Evolutionary conservation across 2,113 vertebrate species (phyloP).

Genomic region (Rallus limicola): DNA sequence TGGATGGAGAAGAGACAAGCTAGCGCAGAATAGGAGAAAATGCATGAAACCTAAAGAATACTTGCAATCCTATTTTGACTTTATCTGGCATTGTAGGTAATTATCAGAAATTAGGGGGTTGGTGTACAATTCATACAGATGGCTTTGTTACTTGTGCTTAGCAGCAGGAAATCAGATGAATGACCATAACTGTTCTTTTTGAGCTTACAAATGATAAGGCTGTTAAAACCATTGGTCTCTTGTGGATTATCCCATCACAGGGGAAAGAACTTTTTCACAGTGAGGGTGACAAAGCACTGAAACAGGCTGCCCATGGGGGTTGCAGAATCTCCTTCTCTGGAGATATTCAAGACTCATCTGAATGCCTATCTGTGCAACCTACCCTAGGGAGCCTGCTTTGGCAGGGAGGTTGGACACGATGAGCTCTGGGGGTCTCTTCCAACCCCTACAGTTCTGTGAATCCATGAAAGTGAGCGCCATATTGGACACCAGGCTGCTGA

Average conservation of each 20-base stretch:
- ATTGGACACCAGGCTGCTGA: accelerated
- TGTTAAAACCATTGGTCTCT: background rate
- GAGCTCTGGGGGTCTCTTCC: too few relatives aligned
- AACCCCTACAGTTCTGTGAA: too few relatives aligned
- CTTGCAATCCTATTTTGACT: background rate
- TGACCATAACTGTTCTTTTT: background rate
- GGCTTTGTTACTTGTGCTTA: background rate
- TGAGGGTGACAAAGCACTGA: too few relatives aligned
- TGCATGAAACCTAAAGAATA: background rate
- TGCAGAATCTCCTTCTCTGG: too few relatives aligned
- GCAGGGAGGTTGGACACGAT: too few relatives aligned
- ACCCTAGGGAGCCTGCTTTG: too few relatives aligned
- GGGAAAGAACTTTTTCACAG: background rate
- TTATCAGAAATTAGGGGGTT: background rate
- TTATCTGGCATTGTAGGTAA: background rate
- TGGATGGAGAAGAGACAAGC: background rate
- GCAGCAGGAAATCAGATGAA: background rate
- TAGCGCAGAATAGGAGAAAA: background rate
- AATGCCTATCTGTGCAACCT: too few relatives aligned
- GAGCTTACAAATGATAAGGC: background rate
- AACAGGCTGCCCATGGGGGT: too few relatives aligned
- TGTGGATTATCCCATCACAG: background rate
- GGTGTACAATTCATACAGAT: background rate
- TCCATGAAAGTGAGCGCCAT: background rate
- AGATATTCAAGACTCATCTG: too few relatives aligned